These are phyloP conservation scores for Andinoacara biseriatus DNA, from an alignment of 2,113 vertebrate genomes.

Conservation along the genomic window DNA sequence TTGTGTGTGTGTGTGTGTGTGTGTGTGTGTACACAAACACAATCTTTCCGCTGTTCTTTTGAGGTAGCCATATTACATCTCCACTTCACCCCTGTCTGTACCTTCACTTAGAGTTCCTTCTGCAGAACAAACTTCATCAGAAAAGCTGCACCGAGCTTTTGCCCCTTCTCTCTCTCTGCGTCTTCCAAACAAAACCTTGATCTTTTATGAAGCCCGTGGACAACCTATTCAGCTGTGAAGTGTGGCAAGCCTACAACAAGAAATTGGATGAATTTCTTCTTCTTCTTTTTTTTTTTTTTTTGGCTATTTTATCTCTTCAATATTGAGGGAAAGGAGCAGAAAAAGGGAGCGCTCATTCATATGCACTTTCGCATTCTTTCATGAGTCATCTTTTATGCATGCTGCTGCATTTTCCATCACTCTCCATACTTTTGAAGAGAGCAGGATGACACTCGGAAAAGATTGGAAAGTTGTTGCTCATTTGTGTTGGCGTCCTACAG, in stretches of 20 bases:
- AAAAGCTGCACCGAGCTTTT: not conserved
- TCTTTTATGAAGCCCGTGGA: not conserved
- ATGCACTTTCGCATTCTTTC: slow-evolving; percentile 32
- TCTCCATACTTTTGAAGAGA: slow-evolving; percentile 6
- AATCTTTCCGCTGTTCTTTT: slow-evolving; percentile 16
- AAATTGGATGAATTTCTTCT: slow-evolving; percentile 15
- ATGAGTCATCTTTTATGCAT: slow-evolving; percentile 53
- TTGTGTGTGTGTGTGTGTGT: too few species aligned
- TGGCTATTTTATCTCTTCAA: slow-evolving; percentile 13
- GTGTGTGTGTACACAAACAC: not conserved
- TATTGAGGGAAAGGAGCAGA: not conserved
- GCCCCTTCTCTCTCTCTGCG: not conserved
- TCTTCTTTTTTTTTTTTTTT: slow-evolving; percentile 1
- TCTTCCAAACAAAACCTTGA: slow-evolving; percentile 7
- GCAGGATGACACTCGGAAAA: slow-evolving; percentile 1
- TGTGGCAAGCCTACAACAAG: not conserved
- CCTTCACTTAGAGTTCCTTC: slow-evolving; percentile 24
- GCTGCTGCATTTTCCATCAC: not conserved
- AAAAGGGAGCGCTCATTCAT: slow-evolving; percentile 25
- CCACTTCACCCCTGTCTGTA: slow-evolving; percentile 51
- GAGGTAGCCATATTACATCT: slow-evolving; percentile 36
- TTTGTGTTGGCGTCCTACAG: slow-evolving; percentile 9
- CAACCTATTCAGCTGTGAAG: not conserved
- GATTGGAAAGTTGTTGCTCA: slow-evolving; percentile 9
- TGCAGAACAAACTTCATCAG: not conserved